phyloP scores from a whole-genome alignment of 2,113 vertebrate genomes.

The Scomber scombrus region DNA sequence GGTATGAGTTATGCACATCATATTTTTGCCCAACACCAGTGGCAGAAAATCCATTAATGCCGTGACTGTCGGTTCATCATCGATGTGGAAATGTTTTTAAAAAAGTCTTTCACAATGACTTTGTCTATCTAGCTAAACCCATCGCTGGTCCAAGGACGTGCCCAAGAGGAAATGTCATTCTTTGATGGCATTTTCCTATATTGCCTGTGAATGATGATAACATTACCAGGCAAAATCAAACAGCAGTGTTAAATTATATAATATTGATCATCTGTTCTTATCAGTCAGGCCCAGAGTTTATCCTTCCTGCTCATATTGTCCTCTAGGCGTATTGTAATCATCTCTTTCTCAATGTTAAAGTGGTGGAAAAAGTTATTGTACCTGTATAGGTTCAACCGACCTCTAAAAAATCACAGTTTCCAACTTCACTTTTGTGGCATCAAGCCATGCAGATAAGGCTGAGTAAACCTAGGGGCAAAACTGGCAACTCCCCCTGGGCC shows the following conservation, averaged over 20 bases:
- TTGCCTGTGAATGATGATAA: conserved; percentile 71
- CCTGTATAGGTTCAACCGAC: neutral
- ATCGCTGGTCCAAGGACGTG: conserved; percentile 33
- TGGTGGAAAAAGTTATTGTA: conserved; percentile 15
- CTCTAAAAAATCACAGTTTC: neutral
- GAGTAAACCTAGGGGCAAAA: too few species aligned
- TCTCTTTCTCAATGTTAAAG: conserved; percentile 29
- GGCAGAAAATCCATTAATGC: conserved; percentile 61
- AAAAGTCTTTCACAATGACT: conserved; percentile 60
- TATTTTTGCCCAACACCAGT: conserved; percentile 27
- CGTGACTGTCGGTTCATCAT: conserved; percentile 38
- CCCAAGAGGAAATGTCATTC: conserved; percentile 70
- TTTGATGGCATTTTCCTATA: conserved; percentile 65
- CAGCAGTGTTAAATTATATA: conserved; percentile 57
- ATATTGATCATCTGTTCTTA: conserved; percentile 79
- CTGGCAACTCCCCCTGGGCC: too few species aligned
- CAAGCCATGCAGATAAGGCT: neutral
- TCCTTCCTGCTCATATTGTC: conserved; percentile 44
- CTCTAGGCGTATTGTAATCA: conserved; percentile 7
- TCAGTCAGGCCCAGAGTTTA: conserved; percentile 56
- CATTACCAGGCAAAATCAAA: conserved; percentile 51
- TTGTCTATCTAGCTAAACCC: conserved; percentile 61
- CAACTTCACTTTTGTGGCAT: neutral
- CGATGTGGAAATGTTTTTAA: conserved; percentile 49
- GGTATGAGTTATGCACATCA: conserved; percentile 31